A percentile compares a stretch with the other conserved stretches of the same genome.
Evolutionary conservation across 2,888 invertebrate species (phyloP).

Genomic region (Clistopyga incitator): DNA sequence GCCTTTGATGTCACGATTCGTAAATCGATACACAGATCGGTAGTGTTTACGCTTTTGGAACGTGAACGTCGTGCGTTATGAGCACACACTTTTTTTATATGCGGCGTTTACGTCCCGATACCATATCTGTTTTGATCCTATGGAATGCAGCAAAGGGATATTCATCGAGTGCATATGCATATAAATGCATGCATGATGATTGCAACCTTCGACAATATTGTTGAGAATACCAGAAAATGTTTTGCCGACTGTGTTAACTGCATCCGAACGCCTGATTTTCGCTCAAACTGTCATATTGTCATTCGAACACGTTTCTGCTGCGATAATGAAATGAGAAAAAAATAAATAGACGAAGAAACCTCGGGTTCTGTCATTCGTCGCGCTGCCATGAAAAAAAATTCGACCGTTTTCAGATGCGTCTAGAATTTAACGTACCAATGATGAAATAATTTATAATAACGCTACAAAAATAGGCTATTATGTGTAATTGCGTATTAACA

Average conservation of each 20-base stretch:
- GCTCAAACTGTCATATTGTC: not conserved
- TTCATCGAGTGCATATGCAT: not conserved
- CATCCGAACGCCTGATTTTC: slow-evolving; percentile 5
- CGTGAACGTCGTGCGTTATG: no score
- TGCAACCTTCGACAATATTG: not conserved
- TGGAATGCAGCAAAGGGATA: not conserved
- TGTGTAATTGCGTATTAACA: not conserved
- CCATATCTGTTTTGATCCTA: slow-evolving; percentile 13
- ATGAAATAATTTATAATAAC: not conserved
- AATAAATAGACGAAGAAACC: not conserved
- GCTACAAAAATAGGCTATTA: not conserved
- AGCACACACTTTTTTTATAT: not conserved
- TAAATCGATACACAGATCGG: no score
- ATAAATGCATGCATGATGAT: slow-evolving; percentile 8
- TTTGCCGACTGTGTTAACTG: slow-evolving; percentile 1
- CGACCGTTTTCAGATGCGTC: not conserved
- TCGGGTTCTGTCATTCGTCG: not conserved
- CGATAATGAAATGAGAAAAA: not conserved
- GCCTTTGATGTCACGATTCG: no score
- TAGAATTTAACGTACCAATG: no score
- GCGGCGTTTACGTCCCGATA: not conserved
- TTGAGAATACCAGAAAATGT: slow-evolving; percentile 3
- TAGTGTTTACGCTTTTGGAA: no score
- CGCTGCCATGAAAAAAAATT: not conserved
- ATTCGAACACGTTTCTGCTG: not conserved